Conservation (phyloP, 2,888 invertebrate genomes). For the Allophyes oxyacanthae region DNA sequence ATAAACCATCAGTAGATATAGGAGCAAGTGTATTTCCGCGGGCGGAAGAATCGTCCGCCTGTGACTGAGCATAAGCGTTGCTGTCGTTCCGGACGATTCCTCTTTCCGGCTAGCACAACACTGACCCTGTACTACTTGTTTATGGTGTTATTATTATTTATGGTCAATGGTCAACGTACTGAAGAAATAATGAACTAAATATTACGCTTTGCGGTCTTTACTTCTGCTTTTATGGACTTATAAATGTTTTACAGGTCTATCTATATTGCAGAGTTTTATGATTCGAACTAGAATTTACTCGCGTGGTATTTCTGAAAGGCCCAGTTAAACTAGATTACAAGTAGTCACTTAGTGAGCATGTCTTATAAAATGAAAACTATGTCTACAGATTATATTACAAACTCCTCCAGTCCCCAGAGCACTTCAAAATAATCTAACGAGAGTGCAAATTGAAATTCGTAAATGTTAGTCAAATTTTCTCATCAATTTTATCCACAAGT, state of each 20-base stretch:
- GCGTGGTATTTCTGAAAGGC: constrained; percentile 7
- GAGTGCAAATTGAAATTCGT: no score
- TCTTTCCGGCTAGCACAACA: constrained; percentile 67
- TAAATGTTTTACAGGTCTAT: neutral
- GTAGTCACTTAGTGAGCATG: neutral
- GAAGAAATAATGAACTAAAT: constrained; percentile 10
- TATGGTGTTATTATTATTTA: constrained; percentile 39
- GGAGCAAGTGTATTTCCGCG: constrained; percentile 49
- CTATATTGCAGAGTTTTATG: constrained; percentile 10
- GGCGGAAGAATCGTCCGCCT: constrained; percentile 68
- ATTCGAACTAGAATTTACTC: constrained; percentile 6
- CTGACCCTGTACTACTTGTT: constrained; percentile 54
- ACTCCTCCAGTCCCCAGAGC: no score
- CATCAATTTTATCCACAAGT: no score
- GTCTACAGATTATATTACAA: no score
- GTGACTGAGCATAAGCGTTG: constrained; percentile 66
- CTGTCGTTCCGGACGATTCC: constrained; percentile 67
- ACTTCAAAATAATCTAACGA: no score
- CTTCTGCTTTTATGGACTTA: constrained; percentile 12
- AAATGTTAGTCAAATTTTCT: no score
- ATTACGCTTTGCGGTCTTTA: neutral
- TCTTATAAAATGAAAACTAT: no score
- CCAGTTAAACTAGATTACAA: constrained; percentile 1
- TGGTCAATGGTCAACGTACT: constrained; percentile 2
- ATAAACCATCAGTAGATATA: constrained; percentile 44